Evolutionary conservation across 2,888 invertebrate species (phyloP), one percentile per base, ranked within the genome.

Genomic region (Boloria euphrosyne): DNA sequence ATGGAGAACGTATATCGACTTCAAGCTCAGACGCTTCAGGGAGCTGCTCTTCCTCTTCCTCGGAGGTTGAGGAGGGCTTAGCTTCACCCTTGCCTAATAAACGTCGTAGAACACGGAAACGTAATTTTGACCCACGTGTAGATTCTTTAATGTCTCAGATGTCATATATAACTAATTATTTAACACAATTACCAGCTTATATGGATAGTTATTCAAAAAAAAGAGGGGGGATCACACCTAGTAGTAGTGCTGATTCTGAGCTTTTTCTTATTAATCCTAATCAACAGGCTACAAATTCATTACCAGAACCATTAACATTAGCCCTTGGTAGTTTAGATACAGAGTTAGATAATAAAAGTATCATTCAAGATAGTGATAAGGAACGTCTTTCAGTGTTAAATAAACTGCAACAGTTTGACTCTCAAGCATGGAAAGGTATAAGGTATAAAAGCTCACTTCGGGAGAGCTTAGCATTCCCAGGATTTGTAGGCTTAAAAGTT

Each of bases 401-500:
- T 27, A 27, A 27, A 3, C 27, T 27, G 5, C 27, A 27, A 5
- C 27, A 27, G 27, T 27, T 31, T 31, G 53, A 53, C 31, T 27
- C 31, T 7, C 53, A 31, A 2, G 53, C 53, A 31, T 53, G 53
- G 53, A 53, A 38, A 13, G 27, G 4, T n/a, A 53, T 53, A 31
- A 13, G 53, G 31, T 53, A 53, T 53, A 53, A 53, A 14, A 53
- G 27, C 14, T 13, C 53, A 16, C 31, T 53, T 27, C 53, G 31
- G 31, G 22, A 22, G 31, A 27, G 53, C 14, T 27, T 53, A 14
- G 53, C 53, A 31, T 27, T 14, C 31, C 31, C 53, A 0, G 31
- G 38, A 14, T 53, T 31, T 27, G 22, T 53, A 10, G 53, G 53
- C 31, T n/a, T 53, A n/a, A 53, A 53, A 27, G 53, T 27, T 27